Conservation (phyloP, 2,797 vertebrate species). For the Anableps anableps region DNA sequence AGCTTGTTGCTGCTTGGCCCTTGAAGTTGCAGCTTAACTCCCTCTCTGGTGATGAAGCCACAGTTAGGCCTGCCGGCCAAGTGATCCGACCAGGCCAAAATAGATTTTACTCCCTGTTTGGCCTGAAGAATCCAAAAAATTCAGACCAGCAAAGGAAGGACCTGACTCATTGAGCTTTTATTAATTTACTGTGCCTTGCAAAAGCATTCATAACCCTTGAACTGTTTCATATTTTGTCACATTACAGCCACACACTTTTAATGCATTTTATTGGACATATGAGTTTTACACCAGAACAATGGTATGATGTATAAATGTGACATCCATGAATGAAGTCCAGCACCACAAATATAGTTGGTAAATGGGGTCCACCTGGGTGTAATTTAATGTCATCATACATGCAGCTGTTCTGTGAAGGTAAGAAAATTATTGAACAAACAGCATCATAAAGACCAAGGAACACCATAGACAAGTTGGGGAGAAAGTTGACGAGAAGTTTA, state of each 20-base stretch:
- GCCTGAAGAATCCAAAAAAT: constrained; percentile 39
- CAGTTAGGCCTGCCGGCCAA: constrained; percentile 19
- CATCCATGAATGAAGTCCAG: not conserved
- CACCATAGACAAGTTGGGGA: not conserved
- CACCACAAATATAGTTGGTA: not conserved
- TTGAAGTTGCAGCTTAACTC: constrained; percentile 42
- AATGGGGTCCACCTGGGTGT: not conserved
- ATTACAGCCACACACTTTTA: not conserved
- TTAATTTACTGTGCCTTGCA: constrained; percentile 6
- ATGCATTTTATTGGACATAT: not conserved
- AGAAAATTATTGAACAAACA: not conserved
- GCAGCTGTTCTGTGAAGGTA: not conserved
- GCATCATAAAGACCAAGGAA: not conserved
- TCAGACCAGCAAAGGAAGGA: constrained; percentile 24
- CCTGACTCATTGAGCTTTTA: constrained; percentile 19
- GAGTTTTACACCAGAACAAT: not conserved
- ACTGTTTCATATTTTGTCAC: not conserved
- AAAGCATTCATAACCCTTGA: not conserved
- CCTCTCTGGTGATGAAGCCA: constrained; percentile 34
- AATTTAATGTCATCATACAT: not conserved
- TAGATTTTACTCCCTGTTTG: constrained; percentile 40
- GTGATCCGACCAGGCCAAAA: constrained; percentile 37
- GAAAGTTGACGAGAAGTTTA: not conserved
- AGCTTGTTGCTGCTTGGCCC: constrained; percentile 43
- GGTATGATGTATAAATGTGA: not conserved